Percentiles rank a stretch among this genome's conserved stretches.
Evolutionary conservation across 2,113 vertebrate genomes (phyloP).

Genomic region (Rhinolophus ferrumequinum): DNA sequence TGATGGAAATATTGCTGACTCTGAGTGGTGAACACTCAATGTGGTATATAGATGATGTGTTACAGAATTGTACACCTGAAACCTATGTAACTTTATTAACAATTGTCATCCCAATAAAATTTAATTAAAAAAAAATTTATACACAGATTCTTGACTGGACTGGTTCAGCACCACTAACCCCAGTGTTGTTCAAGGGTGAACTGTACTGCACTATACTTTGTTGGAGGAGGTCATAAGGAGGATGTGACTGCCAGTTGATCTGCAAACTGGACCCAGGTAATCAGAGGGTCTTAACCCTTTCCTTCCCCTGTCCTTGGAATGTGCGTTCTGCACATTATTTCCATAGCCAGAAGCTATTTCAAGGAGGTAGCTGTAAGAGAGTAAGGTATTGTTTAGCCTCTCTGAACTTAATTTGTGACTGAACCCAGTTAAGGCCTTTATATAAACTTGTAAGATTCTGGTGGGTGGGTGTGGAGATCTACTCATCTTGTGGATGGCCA

Average conservation of each 20-base stretch:
- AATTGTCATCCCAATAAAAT: no score
- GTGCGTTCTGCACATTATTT: neutral
- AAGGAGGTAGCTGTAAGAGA: neutral
- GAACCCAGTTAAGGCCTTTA: neutral
- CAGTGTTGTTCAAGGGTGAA: neutral
- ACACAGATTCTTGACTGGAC: no score
- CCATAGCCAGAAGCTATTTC: neutral
- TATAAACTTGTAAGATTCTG: neutral
- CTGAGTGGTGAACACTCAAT: no score
- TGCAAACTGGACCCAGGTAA: neutral
- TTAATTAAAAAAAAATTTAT: no score
- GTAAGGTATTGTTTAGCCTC: neutral
- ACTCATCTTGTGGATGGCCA: neutral
- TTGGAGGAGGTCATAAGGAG: neutral
- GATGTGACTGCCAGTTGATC: neutral
- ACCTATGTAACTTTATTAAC: no score
- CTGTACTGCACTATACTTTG: neutral
- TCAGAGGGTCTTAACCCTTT: neutral
- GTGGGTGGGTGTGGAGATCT: neutral
- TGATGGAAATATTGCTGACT: no score
- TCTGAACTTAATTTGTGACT: neutral
- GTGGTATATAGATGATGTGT: no score
- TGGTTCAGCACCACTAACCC: no score
- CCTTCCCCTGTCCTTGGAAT: neutral
- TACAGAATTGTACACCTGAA: no score